phyloP scores from a whole-genome alignment of 2,797 vertebrate species.

The Crypturellus tataupa region DNA sequence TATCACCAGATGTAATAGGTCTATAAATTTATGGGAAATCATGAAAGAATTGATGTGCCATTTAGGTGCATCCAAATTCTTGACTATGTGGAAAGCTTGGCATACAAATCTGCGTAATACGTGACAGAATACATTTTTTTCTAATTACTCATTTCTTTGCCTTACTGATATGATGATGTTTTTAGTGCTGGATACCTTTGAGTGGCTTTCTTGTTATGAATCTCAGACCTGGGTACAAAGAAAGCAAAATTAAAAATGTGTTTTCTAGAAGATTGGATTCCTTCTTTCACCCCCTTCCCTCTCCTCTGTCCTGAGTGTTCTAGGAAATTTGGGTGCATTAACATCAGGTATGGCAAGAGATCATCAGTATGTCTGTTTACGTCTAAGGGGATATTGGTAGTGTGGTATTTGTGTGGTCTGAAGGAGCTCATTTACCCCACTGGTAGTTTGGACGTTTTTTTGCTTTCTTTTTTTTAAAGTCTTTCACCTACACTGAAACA shows the following conservation, averaged over 20 bases:
- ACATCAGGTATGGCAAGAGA: background rate
- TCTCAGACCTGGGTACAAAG: background rate
- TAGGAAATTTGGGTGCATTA: rapidly evolving
- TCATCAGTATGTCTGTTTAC: background rate
- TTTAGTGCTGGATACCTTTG: background rate
- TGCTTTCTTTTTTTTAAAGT: background rate
- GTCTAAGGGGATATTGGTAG: background rate
- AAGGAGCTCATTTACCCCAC: background rate
- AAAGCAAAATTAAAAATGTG: too few relatives aligned
- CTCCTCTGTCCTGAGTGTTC: background rate
- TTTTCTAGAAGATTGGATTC: background rate
- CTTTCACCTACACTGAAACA: background rate
- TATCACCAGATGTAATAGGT: background rate
- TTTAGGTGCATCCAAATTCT: background rate
- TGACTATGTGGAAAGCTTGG: background rate
- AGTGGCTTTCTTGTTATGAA: background rate
- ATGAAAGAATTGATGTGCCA: background rate
- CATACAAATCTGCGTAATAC: background rate
- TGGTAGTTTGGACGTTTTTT: background rate
- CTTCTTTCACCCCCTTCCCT: background rate
- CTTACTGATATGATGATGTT: background rate
- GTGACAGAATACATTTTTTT: background rate
- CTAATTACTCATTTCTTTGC: background rate
- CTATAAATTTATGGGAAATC: background rate
- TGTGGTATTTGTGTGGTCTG: background rate